Conservation (phyloP, 2,888 invertebrate species). For the Synergus japonicus region DNA sequence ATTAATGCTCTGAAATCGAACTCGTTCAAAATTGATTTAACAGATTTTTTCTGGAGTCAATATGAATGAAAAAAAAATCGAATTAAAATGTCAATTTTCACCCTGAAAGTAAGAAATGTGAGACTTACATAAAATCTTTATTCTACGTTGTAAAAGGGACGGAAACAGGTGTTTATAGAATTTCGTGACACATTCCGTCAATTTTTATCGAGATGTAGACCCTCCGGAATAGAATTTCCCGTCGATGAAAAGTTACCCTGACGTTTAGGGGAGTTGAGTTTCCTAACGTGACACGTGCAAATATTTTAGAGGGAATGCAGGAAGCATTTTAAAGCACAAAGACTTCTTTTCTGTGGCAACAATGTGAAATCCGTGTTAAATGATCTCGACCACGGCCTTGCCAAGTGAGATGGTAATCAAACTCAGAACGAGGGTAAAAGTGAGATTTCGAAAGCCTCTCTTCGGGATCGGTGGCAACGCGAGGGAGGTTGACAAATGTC, state of each 20-base stretch:
- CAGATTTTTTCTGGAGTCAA: no score
- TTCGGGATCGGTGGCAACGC: neutral
- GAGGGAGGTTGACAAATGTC: neutral
- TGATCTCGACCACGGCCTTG: neutral
- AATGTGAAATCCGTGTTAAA: constrained; percentile 1
- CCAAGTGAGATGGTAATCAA: constrained; percentile 2
- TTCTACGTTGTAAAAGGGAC: neutral
- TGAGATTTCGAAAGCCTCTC: neutral
- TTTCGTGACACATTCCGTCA: neutral
- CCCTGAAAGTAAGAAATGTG: neutral
- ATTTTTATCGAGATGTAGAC: neutral
- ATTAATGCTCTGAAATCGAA: no score
- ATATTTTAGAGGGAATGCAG: constrained; percentile 5
- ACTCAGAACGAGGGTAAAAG: constrained; percentile 1
- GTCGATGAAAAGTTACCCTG: neutral
- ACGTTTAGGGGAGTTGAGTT: neutral
- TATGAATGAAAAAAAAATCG: no score
- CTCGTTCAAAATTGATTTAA: no score
- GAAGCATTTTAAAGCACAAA: neutral
- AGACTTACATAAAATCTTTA: neutral
- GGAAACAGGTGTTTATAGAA: neutral
- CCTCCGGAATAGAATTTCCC: neutral
- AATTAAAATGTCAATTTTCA: neutral
- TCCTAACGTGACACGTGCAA: neutral
- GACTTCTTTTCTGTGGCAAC: neutral